Conservation (phyloP, 1,140 invertebrate genomes). For the Calliopsis andreniformis region DNA sequence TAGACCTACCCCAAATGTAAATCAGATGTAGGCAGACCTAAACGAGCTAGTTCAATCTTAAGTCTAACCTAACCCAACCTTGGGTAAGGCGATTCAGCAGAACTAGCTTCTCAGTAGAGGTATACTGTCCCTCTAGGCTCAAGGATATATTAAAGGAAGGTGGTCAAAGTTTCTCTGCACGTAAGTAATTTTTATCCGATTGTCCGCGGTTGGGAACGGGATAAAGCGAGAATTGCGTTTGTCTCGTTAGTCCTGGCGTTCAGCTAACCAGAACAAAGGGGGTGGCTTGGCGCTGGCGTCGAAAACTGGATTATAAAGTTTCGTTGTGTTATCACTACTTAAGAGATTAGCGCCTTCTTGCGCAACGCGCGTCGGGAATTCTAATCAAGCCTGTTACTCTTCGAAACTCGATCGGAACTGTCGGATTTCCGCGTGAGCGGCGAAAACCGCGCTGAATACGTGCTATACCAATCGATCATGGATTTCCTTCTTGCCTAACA, state of each 20-base stretch:
- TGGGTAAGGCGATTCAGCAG: too few species aligned
- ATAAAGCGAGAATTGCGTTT: constrained; percentile 8
- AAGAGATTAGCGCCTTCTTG: constrained; percentile 62
- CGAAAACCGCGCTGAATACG: background rate
- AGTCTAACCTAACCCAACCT: too few species aligned
- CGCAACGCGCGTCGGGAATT: constrained; percentile 36
- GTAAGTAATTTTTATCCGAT: constrained; percentile 48
- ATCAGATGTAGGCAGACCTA: too few species aligned
- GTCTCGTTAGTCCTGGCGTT: background rate
- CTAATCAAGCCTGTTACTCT: constrained; percentile 41
- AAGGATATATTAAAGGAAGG: background rate
- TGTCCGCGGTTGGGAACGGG: background rate
- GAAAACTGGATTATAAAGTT: constrained; percentile 66
- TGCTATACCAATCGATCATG: too few species aligned
- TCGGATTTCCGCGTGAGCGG: background rate
- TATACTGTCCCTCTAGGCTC: background rate
- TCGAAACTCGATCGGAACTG: constrained; percentile 9
- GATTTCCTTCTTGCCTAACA: too few species aligned
- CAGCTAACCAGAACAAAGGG: constrained; percentile 27
- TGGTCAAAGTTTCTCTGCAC: constrained; percentile 6
- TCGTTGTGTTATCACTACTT: constrained; percentile 61
- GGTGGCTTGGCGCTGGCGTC: background rate
- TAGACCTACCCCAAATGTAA: background rate
- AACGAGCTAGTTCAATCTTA: too few species aligned
- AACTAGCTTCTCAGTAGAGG: background rate